Percentiles rank a stretch among this genome's conserved stretches.
These are phyloP conservation scores for Brachionus rotundiformis DNA, from an alignment of 1,140 invertebrate genomes.

Conservation along the genomic window DNA sequence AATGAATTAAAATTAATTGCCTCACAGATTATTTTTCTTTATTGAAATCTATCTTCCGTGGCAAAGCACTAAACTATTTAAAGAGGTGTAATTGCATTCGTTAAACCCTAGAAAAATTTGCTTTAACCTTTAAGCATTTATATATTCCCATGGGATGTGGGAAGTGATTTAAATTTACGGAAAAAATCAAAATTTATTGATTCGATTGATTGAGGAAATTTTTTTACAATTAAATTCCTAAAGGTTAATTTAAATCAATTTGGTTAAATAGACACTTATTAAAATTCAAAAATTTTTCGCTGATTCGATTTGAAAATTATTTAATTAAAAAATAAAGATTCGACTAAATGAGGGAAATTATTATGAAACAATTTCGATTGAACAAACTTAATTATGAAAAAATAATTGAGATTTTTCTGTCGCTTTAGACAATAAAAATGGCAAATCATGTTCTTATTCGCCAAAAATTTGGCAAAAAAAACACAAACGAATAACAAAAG, in stretches of 20 bases:
- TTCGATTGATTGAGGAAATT: not conserved
- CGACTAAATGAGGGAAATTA: not conserved
- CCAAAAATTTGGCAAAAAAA: not conserved
- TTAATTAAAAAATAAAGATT: not conserved
- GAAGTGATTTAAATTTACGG: not conserved
- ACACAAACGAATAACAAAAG: not conserved
- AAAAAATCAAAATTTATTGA: not conserved
- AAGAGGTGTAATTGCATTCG: not conserved
- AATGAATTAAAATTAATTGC: not conserved
- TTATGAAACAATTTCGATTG: constrained; percentile 6
- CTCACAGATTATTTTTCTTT: not conserved
- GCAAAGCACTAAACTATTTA: not conserved
- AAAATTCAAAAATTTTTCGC: not conserved
- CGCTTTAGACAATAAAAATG: not conserved
- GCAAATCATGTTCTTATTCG: not conserved
- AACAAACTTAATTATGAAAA: constrained; percentile 31
- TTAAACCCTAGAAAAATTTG: not conserved
- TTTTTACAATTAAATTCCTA: not conserved
- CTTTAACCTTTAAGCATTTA: not conserved
- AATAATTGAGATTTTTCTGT: constrained; percentile 26
- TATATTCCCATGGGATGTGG: not conserved
- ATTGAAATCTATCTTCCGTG: not conserved
- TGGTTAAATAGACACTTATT: not conserved
- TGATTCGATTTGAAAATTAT: not conserved
- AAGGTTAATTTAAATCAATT: no score